Conservation (phyloP, 2,113 vertebrate genomes). For the Rhabdornis inornatus region DNA sequence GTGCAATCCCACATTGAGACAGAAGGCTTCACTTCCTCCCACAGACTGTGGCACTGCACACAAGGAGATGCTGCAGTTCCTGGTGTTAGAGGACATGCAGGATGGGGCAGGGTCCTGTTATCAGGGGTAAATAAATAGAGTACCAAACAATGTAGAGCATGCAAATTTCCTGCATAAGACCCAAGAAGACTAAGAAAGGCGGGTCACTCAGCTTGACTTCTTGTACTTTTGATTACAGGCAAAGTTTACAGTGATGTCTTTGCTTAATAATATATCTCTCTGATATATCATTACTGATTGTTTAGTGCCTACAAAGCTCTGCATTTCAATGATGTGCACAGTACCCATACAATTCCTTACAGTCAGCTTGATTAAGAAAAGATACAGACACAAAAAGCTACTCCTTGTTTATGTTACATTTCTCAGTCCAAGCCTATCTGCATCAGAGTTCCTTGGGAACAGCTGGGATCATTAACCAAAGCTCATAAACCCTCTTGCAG, state of each 20-base stretch:
- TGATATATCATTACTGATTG: not conserved
- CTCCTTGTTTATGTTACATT: not conserved
- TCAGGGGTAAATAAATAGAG: not conserved
- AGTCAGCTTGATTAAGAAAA: not conserved
- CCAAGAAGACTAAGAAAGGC: not conserved
- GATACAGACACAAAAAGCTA: not conserved
- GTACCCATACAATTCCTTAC: not conserved
- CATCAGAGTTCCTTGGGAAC: not conserved
- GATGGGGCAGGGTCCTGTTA: not conserved
- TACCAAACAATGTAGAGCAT: not conserved
- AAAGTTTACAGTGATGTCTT: not conserved
- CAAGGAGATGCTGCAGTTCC: not conserved
- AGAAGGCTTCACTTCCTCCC: not conserved
- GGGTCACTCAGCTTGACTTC: not conserved
- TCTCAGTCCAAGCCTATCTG: not conserved
- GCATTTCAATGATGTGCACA: not conserved
- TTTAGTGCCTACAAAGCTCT: not conserved
- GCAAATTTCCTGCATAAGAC: not conserved
- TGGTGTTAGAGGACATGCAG: not conserved
- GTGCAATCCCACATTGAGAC: not conserved
- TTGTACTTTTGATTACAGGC: not conserved
- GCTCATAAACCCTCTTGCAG: not conserved
- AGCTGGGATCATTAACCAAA: slow-evolving; percentile 34
- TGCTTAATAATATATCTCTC: not conserved
- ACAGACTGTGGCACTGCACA: not conserved